Base-by-base conservation (phyloP, 2,888 invertebrate species). In the Papilio gigon region DNA sequence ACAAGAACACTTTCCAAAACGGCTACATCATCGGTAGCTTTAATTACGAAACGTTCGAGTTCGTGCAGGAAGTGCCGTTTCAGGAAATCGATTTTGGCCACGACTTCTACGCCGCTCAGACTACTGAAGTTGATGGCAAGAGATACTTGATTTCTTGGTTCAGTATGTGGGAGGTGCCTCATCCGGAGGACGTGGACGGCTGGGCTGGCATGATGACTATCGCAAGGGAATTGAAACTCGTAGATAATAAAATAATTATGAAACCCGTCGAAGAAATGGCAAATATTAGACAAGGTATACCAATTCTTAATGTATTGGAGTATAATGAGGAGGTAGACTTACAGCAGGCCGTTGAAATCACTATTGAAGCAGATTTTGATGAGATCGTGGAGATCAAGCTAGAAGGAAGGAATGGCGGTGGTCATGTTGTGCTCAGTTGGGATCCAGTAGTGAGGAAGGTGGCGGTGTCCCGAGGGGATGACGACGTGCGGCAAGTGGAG, bases 101-200 rank as follows among this genome's bases (percentile, higher is more conserved):
- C 71, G 92, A 93, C 64, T 91, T 92, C 69, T 93, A 93, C 70
- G 93, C 93, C 1, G 81, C 88, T 4, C 89, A 91, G 70, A 89
- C 92, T 0, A 80, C 79, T 25, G 84, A 88, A 50, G 75, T 80
- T 2, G 78, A 89, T 59, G 89, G 89, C 0, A 86, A 80, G 17
- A 83, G 91, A 35, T 83, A 87, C 58, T 66, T 90, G 1, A 78
- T 90, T 1, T 87, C 84, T 1, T 93, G 93, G 93, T 87, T 92
- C 60, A 83, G 80, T 60, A 89, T 87, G 86, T 93, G 93, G 93
- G 89, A 89, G 1, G 80, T 80, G 0, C 79, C 81, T 0, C 78
- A 84, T 58, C 86, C 83, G 1, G 92, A 92, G 75, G 84, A 79
- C 1, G 85, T 75, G 0, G 88, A 91, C 56, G 92, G 91, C 11